phyloP scores from a whole-genome alignment of 2,797 vertebrate species.

The Anguilla megastoma region DNA sequence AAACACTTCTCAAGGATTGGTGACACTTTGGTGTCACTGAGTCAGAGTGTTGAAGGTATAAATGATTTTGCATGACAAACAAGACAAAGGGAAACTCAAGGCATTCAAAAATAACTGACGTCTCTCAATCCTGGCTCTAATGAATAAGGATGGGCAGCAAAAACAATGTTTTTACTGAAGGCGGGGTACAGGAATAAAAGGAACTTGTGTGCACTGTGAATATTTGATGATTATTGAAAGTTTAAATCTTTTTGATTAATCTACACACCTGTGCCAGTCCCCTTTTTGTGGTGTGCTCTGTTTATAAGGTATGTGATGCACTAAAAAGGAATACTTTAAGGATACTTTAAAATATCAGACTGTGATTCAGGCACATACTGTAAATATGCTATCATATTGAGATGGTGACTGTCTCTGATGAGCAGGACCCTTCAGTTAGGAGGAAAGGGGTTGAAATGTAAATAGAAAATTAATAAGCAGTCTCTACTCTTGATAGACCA shows the following conservation, averaged over 20 bases:
- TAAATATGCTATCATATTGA: neutral
- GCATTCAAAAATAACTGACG: neutral
- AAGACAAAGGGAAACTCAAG: neutral
- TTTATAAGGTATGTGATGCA: neutral
- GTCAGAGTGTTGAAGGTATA: neutral
- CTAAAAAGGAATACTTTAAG: neutral
- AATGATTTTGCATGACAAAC: conserved; percentile 1
- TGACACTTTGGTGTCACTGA: neutral
- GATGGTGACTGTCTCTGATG: neutral
- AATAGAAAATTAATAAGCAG: no score
- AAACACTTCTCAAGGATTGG: neutral
- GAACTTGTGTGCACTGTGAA: neutral
- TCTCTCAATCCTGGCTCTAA: neutral
- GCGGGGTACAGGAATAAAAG: neutral
- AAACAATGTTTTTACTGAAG: conserved; percentile 13
- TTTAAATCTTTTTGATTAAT: neutral
- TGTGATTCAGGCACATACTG: neutral
- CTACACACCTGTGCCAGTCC: neutral
- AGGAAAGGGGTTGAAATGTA: neutral
- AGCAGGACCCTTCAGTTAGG: neutral
- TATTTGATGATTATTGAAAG: neutral
- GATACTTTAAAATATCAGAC: neutral
- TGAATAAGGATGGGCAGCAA: neutral
- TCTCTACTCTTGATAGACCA: neutral
- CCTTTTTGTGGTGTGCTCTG: neutral